Percentiles rank a stretch among this genome's conserved stretches.
Evolutionary conservation across 2,797 vertebrate species (phyloP).

Genomic region (Cichlasoma orientale): DNA sequence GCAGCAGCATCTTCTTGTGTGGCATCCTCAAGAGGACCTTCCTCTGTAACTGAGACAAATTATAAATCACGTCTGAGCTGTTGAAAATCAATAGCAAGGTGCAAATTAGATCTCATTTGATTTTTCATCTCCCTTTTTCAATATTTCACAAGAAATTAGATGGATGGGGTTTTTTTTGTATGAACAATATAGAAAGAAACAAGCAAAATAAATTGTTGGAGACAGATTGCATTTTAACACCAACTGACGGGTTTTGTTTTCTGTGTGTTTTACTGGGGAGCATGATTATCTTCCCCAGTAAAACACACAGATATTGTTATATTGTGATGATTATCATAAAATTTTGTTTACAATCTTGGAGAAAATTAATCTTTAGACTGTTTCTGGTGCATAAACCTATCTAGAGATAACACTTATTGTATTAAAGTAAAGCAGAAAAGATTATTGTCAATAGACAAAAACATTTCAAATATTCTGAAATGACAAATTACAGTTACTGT

Average conservation of each 20-base stretch:
- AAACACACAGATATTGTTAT: background rate
- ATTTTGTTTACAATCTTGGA: background rate
- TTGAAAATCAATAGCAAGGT: constrained; percentile 34
- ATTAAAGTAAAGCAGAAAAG: background rate
- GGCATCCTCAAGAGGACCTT: constrained; percentile 2
- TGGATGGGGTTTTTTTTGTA: background rate
- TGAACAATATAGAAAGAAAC: background rate
- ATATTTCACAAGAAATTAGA: constrained; percentile 15
- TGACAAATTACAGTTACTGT: background rate
- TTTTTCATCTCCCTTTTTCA: constrained; percentile 8
- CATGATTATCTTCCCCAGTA: background rate
- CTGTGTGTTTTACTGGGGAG: background rate
- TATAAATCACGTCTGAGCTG: constrained; percentile 15
- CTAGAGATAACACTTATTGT: background rate
- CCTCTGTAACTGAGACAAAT: constrained; percentile 11
- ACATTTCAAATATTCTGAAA: background rate
- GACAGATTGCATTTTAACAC: constrained; percentile 18
- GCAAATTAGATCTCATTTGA: constrained; percentile 34
- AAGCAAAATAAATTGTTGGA: constrained; percentile 12
- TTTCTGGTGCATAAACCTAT: background rate
- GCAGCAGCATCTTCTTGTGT: background rate
- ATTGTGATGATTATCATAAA: background rate
- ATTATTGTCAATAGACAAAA: background rate
- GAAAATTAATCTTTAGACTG: background rate
- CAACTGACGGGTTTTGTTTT: constrained; percentile 23